Conservation (phyloP, 1,140 invertebrate genomes). For the Calosoma granatense region DNA sequence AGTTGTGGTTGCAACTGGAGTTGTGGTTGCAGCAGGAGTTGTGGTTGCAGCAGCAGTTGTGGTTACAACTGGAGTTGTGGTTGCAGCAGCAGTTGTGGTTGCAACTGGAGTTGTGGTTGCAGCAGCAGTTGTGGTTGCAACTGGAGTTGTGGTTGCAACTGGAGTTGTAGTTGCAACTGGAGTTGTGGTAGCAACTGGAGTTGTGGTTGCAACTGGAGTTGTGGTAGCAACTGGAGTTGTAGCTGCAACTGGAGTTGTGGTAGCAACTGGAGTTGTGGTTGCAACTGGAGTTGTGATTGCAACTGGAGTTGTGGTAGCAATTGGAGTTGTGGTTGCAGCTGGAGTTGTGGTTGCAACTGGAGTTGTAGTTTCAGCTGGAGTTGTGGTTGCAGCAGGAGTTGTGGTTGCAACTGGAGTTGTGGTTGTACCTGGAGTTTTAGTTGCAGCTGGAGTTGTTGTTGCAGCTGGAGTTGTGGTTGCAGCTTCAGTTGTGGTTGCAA, state of each 20-base stretch:
- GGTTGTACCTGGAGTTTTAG: neutral
- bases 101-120: too few relatives aligned
- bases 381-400: neutral
- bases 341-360: neutral
- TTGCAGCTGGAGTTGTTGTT: neutral
- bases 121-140: neutral
- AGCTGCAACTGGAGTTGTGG: neutral
- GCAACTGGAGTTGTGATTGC: neutral
- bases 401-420: neutral
- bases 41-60: neutral
- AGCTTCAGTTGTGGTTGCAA: neutral
- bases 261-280: neutral
- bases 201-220: neutral
- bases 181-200: neutral
- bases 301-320: neutral
- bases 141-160: neutral
- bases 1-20: neutral
- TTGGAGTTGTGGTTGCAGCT: neutral
- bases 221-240: neutral
- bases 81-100: neutral
- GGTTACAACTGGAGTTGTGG: too few relatives aligned
- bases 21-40: neutral
- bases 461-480: neutral
- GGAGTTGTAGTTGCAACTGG: neutral
- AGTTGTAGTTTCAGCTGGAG: neutral